Evolutionary conservation across 2,888 invertebrate genomes (phyloP).

Genomic region (Candidula unifasciata): DNA sequence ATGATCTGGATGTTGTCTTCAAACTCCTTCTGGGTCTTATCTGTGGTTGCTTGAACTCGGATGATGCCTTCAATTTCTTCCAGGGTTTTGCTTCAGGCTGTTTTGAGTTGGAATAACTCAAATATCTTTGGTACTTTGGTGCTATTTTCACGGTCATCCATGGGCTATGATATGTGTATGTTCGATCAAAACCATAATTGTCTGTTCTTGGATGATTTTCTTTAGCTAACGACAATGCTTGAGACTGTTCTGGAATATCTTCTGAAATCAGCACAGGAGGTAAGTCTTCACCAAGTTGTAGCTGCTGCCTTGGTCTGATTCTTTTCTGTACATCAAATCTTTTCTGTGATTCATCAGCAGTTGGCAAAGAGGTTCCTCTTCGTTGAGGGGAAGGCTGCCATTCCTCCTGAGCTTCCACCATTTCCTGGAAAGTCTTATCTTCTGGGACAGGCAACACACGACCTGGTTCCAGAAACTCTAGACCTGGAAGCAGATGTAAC

Average conservation of each 20-base stretch:
- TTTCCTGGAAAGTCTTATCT: slow-evolving; percentile 28
- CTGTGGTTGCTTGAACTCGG: too few relatives aligned
- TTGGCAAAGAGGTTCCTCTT: not conserved
- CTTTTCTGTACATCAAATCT: not conserved
- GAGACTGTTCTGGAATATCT: not conserved
- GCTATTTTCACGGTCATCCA: not conserved
- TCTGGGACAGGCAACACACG: slow-evolving; percentile 60
- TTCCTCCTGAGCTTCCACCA: slow-evolving; percentile 21
- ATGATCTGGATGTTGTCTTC: not conserved
- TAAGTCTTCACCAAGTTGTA: not conserved
- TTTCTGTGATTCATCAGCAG: not conserved
- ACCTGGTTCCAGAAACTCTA: slow-evolving; percentile 68
- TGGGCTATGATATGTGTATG: slow-evolving; percentile 33
- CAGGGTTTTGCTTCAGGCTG: not conserved
- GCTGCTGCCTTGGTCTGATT: not conserved
- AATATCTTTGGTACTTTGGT: slow-evolving; percentile 1
- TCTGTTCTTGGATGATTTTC: not conserved
- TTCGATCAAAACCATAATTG: slow-evolving; percentile 5
- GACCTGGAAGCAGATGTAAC: slow-evolving; percentile 64
- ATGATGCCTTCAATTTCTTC: not conserved
- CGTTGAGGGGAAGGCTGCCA: not conserved
- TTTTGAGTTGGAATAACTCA: not conserved
- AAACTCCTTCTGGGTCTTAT: not conserved
- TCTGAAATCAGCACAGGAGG: not conserved
- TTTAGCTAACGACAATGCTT: slow-evolving; percentile 5